Percentiles rank a stretch among this genome's conserved stretches.
phyloP scores from a whole-genome alignment of 2,888 invertebrate species.

The Drosophila quinaria region DNA sequence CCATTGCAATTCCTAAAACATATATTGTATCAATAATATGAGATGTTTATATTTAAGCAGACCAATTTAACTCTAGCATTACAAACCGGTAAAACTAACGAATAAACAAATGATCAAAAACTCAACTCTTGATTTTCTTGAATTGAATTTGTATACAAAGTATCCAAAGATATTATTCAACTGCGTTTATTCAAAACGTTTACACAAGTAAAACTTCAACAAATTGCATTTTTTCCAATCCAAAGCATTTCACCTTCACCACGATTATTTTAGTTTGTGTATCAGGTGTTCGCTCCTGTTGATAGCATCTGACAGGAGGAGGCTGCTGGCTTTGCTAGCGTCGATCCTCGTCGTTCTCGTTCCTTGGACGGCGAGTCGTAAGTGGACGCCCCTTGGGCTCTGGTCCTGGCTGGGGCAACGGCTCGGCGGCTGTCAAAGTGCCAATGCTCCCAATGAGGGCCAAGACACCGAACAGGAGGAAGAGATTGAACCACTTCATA shows the following conservation, averaged over 20 bases:
- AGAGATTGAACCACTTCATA: constrained; percentile 83
- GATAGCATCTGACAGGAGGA: constrained; percentile 40
- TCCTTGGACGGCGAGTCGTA: constrained; percentile 79
- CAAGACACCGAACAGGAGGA: constrained; percentile 79
- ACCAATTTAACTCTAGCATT: constrained; percentile 78
- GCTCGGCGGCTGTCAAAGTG: constrained; percentile 73
- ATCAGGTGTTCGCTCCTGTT: constrained; percentile 36
- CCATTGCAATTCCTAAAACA: constrained; percentile 28
- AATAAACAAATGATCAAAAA: constrained; percentile 70
- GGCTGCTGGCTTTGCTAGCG: constrained; percentile 71
- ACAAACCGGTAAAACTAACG: constrained; percentile 54
- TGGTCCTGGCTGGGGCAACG: constrained; percentile 67
- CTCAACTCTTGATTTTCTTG: constrained; percentile 17
- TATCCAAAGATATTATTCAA: background rate
- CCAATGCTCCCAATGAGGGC: constrained; percentile 79
- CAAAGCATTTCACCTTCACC: constrained; percentile 78
- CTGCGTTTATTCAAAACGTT: constrained; percentile 14
- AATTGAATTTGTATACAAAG: background rate
- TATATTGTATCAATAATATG: constrained; percentile 64
- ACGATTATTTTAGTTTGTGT: constrained; percentile 48
- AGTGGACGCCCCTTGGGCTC: constrained; percentile 82
- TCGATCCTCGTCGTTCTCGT: constrained; percentile 65
- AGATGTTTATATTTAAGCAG: constrained; percentile 71
- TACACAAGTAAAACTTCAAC: constrained; percentile 79
- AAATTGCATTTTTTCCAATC: constrained; percentile 71